Conservation (phyloP, 2,888 invertebrate species). For the Acleris cristana region DNA sequence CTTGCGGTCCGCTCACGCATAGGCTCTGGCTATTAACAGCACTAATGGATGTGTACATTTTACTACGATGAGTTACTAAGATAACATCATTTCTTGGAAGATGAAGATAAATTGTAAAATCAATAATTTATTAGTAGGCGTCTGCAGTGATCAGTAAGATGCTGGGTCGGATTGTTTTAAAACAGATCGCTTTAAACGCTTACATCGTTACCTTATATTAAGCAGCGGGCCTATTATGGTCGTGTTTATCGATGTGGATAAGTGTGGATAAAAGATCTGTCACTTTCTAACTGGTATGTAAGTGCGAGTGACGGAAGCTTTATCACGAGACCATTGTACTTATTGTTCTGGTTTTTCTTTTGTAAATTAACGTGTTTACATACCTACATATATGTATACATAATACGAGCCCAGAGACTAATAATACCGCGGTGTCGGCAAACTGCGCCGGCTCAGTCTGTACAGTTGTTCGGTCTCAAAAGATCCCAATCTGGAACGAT, state of each 20-base stretch:
- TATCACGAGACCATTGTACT: no score
- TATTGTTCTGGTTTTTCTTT: no score
- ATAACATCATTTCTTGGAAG: background rate
- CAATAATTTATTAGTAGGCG: background rate
- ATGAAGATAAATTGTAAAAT: no score
- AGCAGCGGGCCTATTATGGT: no score
- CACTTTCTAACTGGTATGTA: no score
- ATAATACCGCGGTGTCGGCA: slow-evolving; percentile 24
- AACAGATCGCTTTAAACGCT: background rate
- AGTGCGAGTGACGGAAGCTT: no score
- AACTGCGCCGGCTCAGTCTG: slow-evolving; percentile 15
- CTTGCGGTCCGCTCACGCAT: slow-evolving; percentile 19
- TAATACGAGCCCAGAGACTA: background rate
- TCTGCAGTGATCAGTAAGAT: background rate
- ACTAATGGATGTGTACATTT: slow-evolving; percentile 13
- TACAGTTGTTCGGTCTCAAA: slow-evolving; percentile 35
- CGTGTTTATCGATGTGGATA: no score
- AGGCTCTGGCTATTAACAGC: background rate
- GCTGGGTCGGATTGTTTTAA: background rate
- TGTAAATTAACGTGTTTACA: no score
- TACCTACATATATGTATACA: no score
- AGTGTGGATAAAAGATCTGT: no score
- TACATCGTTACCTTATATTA: background rate
- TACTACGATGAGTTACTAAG: slow-evolving; percentile 1
- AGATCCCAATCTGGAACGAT: slow-evolving; percentile 34